Base-by-base conservation (phyloP, 2,113 vertebrate species). In the Heloderma charlesbogerti region DNA sequence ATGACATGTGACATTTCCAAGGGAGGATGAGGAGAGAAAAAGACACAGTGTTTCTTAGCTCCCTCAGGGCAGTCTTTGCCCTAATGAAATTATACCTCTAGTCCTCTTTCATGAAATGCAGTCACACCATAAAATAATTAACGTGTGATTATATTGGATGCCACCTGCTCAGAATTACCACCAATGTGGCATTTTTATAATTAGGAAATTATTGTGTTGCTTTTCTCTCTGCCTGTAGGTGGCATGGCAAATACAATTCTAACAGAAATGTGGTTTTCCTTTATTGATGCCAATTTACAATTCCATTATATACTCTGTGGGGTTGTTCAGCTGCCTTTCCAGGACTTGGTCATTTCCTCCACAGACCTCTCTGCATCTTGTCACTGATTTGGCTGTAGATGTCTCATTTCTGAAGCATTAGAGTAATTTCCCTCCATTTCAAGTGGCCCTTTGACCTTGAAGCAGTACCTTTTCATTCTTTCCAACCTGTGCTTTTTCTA, bases 61-160 rank as follows among this genome's bases (percentile, higher is more conserved):
- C 88, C 71, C 90, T 77, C 78, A 88, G 81, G 6, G 34, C 29
- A 0, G 81, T 51, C 51, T 43, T 31, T 86, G 63, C 27, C 34
- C 66, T 91, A 85, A 88, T 31, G 81, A 85, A 92, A 87, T 22
- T n/a, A 43, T 0, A 0, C 43, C 37, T 29, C 79, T 18, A 79
- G 57, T 40, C 4, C 34, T 63, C 25, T 27, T 75, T 89, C 45
- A 84, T 54, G 57, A 94, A 90, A 86, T 20, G 51, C 27, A 88
- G 84, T 67, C 67, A 45, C 31, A n/a, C 89, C 13, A 34, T 69
- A 54, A 88, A 90, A 86, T 40, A 82, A 84, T 88, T 89, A 89
- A 2, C 25, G 15, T 86, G 60, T 0, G 0, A 34, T 79, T 91
- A 75, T 83, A 78, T 45, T 92, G 74, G 81, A 18, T 91, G 20